Base-by-base conservation (phyloP, 2,113 vertebrate genomes). In the Carollia perspicillata region DNA sequence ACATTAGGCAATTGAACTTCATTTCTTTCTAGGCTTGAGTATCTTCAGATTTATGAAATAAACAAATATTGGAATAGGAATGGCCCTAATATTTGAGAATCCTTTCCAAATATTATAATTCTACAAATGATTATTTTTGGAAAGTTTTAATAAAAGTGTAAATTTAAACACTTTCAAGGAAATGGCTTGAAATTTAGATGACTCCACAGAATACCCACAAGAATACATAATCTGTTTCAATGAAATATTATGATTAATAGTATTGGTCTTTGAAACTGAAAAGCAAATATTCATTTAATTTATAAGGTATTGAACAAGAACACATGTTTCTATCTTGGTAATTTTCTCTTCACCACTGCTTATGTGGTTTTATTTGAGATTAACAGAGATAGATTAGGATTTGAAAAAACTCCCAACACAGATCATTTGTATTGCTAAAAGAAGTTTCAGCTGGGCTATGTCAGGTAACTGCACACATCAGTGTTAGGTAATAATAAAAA, bases 401-500 rank as follows among this genome's bases (percentile, higher is more conserved):
- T 89, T 84, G 60, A 55, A 63, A 88, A 33, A 37, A 14, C 55
- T 86, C 89, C 30, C 28, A 84, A 58, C 53, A 71, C 44, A 90
- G 11, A 83, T 60, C 37, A 10, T 95, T 94, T 71, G 84, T 68
- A 92, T 75, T 72, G 37, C n/a, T 89, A 53, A 55, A 63, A 83
- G 18, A 22, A 81, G 12, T 44, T 92, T 51, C 40, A 95, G 87
- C 77, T 18, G 89, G 92, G 72, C 93, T 98, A 96, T 97, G 89
- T 81, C 84, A 97, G 72, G 84, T 97, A 98, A 95, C 90, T 93
- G 68, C 68, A 94, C 95, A 95, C 80, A 93, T 88, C 92, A 95
- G 90, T 96, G 95, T 97, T 98, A 97, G 74, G 53, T 88, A 49
- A 96, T 79, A 97, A 97, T 91, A 96, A 98, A 96, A 93, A 90